Evolutionary conservation across 2,113 vertebrate species (phyloP).

Genomic region (Cranoglanis bouderius): DNA sequence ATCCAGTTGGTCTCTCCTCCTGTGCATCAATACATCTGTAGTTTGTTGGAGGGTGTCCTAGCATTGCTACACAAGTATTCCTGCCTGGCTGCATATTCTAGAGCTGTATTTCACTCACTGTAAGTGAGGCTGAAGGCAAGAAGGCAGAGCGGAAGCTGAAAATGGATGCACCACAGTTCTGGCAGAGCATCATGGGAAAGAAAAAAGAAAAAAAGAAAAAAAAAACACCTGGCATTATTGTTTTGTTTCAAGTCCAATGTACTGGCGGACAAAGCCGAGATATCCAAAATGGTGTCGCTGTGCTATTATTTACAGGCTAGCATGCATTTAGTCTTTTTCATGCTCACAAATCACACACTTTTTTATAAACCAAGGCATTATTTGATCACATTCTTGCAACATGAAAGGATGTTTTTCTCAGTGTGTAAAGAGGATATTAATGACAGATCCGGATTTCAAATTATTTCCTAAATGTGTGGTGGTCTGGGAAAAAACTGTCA

Average conservation of each 20-base stretch:
- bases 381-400: background rate
- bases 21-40: background rate
- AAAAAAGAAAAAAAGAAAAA: background rate
- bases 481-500: background rate
- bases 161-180: background rate
- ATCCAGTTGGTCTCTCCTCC: background rate
- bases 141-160: background rate
- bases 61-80: background rate
- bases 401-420: background rate
- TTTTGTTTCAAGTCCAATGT: conserved; percentile 6
- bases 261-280: background rate
- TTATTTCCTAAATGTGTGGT: background rate
- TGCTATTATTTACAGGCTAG: background rate
- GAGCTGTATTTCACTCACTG: background rate
- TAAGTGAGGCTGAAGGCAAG: background rate
- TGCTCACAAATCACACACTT: background rate
- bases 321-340: background rate
- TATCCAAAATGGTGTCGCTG: background rate
- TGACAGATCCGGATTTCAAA: background rate
- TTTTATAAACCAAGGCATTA: background rate
- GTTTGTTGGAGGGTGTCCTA: background rate
- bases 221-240: background rate
- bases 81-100: background rate
- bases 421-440: background rate
- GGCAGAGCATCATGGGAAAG: background rate